Base-by-base conservation (phyloP, 2,113 vertebrate species). In the Mesocricetus auratus region DNA sequence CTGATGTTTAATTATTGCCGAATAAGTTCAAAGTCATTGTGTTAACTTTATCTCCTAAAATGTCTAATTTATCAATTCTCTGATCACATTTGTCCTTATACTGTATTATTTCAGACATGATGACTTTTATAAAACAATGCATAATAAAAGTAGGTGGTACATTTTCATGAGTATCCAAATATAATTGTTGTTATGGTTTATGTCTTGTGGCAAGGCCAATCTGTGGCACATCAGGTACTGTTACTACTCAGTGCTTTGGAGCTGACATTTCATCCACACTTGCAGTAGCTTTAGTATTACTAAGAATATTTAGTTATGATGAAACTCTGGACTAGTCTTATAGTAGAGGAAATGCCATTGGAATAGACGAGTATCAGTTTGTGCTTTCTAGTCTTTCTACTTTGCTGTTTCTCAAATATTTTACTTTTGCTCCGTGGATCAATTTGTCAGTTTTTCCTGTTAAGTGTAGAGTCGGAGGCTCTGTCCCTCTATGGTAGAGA, bases 41-140 rank as follows among this genome's bases (percentile, higher is more conserved):
- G 39, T 45, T 79, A 87, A 78, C 29, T 92, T 45, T 90, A 17
- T 39, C 5, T 87, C 29, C 91, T 86, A 86, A 89, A 93, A 45
- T 86, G 31, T 71, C 89, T 85, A 78, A 71, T 45, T 77, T 47
- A 68, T 69, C 89, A 58, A 36, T 69, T 93, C 33, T 94, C 68
- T 29, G 53, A 83, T 90, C 58, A 86, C 47, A 62, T 29, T 3
- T 91, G 39, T 71, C 33, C 10, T 26, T 31, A 42, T 71, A 33
- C 29, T n/a, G 39, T 73, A 77, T 89, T 79, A 24, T 90, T 94
- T 95, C 31, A 68, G 66, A 89, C 87, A 73, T 93, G 39, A 82
- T 92, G 39, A 39, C 12, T 94, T 95, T 69, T 90, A 13, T 97
- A 45, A 94, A 96, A 94, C 73, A 73, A 64, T 12, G 9, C 3